Evolutionary conservation across 1,140 invertebrate genomes (phyloP).

Genomic region (Drosophila carrolli): DNA sequence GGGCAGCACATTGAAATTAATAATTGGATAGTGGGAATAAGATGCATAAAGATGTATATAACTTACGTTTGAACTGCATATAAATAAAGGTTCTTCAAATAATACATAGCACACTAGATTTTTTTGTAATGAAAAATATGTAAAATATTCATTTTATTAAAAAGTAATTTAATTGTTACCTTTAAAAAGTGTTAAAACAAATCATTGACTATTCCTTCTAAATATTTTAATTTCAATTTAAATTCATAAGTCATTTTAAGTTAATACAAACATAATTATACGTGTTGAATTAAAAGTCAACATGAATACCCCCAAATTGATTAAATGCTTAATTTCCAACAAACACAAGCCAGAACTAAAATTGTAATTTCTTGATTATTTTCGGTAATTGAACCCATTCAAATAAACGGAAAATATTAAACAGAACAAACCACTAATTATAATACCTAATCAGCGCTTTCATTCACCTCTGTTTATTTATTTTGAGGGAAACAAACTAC

Average conservation of each 20-base stretch:
- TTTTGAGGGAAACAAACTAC: slow-evolving; percentile 11
- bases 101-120: no score
- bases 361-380: slow-evolving; percentile 24
- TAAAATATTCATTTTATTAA: no score
- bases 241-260: no score
- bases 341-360: not conserved
- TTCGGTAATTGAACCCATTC: slow-evolving; percentile 36
- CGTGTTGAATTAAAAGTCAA: not conserved
- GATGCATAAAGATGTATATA: slow-evolving; percentile 7
- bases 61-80: not conserved
- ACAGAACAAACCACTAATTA: slow-evolving; percentile 43
- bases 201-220: no score
- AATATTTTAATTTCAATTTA: no score
- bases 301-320: not conserved
- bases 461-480: slow-evolving; percentile 38
- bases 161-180: no score
- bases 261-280: no score
- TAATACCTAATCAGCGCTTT: slow-evolving; percentile 47
- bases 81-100: no score
- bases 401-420: slow-evolving; percentile 32
- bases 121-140: no score
- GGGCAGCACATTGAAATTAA: slow-evolving; percentile 40
- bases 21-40: slow-evolving; percentile 41
- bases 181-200: no score
- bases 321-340: not conserved